Base-by-base conservation (phyloP, 2,888 invertebrate species). In the Agrotis segetum region DNA sequence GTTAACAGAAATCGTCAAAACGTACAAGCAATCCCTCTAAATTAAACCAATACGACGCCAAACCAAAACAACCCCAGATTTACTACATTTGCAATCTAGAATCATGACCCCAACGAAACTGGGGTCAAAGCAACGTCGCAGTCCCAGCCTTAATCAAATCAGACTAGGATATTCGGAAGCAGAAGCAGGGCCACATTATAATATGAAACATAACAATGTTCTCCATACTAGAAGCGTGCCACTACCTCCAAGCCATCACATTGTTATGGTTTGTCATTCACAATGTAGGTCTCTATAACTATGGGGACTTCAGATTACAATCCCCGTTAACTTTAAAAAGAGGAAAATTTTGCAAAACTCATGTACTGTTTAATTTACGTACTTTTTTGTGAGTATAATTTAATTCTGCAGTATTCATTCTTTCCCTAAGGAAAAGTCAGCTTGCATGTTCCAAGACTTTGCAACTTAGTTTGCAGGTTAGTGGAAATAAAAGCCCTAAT, bases 341-440 rank as follows among this genome's bases (percentile, higher is more conserved):
- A 67, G 47, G 29, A 52, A 34, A 29, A n/a, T 68, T 46, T 29
- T 55, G 19, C 64, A 52, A 55, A 65, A 62, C 44, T 59, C 40
- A 7, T 58, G 67, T 64, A n/a, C 16, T 46, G 49, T 17, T 67
- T 60, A 19, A 71, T 67, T 60, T 65, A 14, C 21, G 62, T 56
- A 60, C 24, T 67, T 64, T 72, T 63, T 79, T 66, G 50, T 59
- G 24, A 62, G 79, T 68, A 47, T 68, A 69, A 63, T 78, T 66
- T 74, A 58, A 69, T 73, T 63, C 47, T 49, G 29, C 21, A 58
- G 62, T 62, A 21, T 40, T 24, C n/a, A 16, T 40, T 24, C n/a
- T 9, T 52, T 47, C 59, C 55, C 79, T 34, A 44, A 14, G 50
- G 58, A 19, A 21, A 61, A 19, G n/a, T 29, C 24, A 6, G 34